These are phyloP conservation scores for Scomberomorus guttatus DNA, from an alignment of 2,797 vertebrate genomes.

Conservation along the genomic window DNA sequence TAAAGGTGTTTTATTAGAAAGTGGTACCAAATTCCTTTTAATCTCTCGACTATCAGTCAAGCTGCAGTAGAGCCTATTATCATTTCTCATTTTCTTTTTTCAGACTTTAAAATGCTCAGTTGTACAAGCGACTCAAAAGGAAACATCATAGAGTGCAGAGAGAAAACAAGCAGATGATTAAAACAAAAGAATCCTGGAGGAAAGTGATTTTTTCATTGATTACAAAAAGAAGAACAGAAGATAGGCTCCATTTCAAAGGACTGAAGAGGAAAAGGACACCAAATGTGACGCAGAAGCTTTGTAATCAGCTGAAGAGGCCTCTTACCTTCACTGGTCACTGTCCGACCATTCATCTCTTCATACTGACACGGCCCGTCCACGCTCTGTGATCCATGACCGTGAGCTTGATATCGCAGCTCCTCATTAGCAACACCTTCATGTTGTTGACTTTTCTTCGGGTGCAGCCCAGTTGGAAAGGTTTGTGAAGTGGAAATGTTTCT, in stretches of 20 bases:
- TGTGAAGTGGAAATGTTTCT: conserved; percentile 14
- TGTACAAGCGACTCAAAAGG: conserved; percentile 9
- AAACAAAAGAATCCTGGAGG: conserved; percentile 42
- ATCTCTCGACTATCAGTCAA: neutral
- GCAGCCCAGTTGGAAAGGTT: conserved; percentile 1
- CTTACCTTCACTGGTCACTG: conserved; percentile 71
- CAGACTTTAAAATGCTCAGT: conserved; percentile 12
- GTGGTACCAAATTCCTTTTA: neutral
- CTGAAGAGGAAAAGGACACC: conserved; percentile 25
- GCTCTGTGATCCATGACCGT: conserved; percentile 4
- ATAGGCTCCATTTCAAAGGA: conserved; percentile 29
- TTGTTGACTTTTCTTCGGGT: conserved; percentile 40
- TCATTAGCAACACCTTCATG: conserved; percentile 33
- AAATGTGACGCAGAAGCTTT: neutral
- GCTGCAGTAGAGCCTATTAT: neutral
- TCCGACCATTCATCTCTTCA: conserved; percentile 53
- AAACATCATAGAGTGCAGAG: conserved; percentile 16
- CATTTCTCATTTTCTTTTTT: neutral
- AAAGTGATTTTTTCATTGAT: conserved; percentile 53
- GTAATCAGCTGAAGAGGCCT: conserved; percentile 27
- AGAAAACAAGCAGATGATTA: conserved; percentile 41
- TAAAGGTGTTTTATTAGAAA: too few relatives aligned
- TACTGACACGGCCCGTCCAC: conserved; percentile 15
- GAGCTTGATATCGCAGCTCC: conserved; percentile 13
- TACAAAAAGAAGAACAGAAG: conserved; percentile 34